These are phyloP conservation scores for Paraplagusia blochii DNA, from an alignment of 2,113 vertebrate species.

Conservation along the genomic window DNA sequence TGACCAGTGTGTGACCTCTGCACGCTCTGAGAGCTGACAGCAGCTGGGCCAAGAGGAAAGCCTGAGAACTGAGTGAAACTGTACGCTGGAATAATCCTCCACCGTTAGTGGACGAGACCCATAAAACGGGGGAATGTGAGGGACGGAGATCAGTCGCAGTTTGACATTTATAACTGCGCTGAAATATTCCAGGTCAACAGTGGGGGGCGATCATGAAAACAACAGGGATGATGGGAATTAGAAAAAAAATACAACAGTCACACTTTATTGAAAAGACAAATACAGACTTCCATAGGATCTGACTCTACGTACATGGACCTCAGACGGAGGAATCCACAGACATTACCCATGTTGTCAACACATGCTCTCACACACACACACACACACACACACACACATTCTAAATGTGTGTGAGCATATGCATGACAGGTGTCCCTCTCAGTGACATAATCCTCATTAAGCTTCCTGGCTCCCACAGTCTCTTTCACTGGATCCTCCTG, in stretches of 20 bases:
- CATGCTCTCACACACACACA: too few relatives aligned
- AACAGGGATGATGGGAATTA: slow-evolving; percentile 1
- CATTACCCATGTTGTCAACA: too few relatives aligned
- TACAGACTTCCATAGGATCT: slow-evolving; percentile 43
- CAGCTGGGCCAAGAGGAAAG: slow-evolving; percentile 62
- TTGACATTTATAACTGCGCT: neutral
- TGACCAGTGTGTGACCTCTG: slow-evolving; percentile 52
- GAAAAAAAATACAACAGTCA: slow-evolving; percentile 41
- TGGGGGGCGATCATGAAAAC: too few relatives aligned
- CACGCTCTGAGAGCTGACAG: slow-evolving; percentile 32
- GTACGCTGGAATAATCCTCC: slow-evolving; percentile 52
- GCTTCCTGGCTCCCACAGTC: slow-evolving; percentile 59
- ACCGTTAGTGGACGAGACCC: slow-evolving; percentile 22
- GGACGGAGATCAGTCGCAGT: neutral
- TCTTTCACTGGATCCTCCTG: slow-evolving; percentile 49
- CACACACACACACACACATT: too few relatives aligned
- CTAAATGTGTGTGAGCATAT: too few relatives aligned
- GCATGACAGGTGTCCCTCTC: slow-evolving; percentile 53
- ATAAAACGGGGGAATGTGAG: neutral
- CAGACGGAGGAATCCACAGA: too few relatives aligned
- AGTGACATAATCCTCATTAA: slow-evolving; percentile 62
- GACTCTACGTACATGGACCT: slow-evolving; percentile 50
- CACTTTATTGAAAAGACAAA: slow-evolving; percentile 71
- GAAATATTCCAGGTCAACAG: too few relatives aligned
- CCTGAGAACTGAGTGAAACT: slow-evolving; percentile 59